A percentile compares a stretch with the other conserved stretches of the same genome.
These are phyloP conservation scores for Poeciliopsis occidentalis DNA, from an alignment of 2,113 vertebrate species.

Conservation along the genomic window DNA sequence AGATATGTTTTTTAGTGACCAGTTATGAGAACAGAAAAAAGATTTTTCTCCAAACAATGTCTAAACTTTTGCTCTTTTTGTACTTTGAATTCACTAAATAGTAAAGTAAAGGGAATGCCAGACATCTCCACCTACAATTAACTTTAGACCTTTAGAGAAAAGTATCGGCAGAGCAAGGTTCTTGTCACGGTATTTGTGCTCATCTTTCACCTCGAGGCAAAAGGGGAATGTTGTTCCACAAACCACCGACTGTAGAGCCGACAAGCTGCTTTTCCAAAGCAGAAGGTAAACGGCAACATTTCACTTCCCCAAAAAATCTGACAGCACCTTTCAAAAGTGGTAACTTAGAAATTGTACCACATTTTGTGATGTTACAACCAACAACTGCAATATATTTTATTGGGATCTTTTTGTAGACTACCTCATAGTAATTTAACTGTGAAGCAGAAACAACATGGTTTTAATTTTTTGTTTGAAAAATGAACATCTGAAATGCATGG, in stretches of 20 bases:
- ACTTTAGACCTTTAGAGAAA: slow-evolving; percentile 24
- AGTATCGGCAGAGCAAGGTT: slow-evolving; percentile 7
- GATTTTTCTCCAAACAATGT: neutral
- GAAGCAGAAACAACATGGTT: too few species aligned
- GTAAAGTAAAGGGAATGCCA: neutral
- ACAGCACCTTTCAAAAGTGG: neutral
- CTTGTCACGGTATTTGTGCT: slow-evolving; percentile 14
- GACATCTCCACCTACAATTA: neutral
- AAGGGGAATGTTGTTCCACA: slow-evolving; percentile 3
- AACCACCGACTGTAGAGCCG: neutral
- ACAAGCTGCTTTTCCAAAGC: slow-evolving; percentile 6
- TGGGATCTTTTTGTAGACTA: neutral
- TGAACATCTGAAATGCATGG: too few species aligned
- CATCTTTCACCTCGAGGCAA: neutral
- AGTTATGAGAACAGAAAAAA: neutral
- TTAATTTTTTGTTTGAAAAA: too few species aligned
- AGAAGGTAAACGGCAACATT: neutral
- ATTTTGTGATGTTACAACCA: neutral
- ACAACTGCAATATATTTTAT: neutral
- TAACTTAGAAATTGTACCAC: neutral
- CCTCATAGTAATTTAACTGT: neutral
- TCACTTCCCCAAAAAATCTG: neutral
- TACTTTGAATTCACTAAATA: neutral
- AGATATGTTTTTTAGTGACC: neutral
- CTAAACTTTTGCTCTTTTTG: neutral